Evolutionary conservation across 2,888 invertebrate species (phyloP).

Genomic region (Amorpha juglandis): DNA sequence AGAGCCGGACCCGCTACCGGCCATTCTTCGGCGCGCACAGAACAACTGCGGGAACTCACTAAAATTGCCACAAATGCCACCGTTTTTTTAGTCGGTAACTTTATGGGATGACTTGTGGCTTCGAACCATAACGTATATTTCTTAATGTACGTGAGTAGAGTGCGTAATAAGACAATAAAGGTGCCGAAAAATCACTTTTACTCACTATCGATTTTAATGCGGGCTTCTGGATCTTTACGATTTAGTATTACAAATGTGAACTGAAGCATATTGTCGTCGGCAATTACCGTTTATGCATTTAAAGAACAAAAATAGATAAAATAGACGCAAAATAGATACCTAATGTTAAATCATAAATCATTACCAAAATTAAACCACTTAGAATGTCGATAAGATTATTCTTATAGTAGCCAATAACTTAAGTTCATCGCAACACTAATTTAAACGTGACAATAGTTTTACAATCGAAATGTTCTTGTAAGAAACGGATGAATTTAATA

Average conservation of each 20-base stretch:
- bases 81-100: constrained; percentile 38
- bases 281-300: background rate
- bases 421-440: background rate
- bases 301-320: background rate
- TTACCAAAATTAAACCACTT: background rate
- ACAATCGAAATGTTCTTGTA: background rate
- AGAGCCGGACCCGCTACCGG: constrained; percentile 64
- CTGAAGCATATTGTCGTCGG: background rate
- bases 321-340: background rate
- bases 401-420: constrained; percentile 9
- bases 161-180: constrained; percentile 13
- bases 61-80: constrained; percentile 44
- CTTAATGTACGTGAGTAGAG: constrained; percentile 21
- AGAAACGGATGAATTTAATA: background rate
- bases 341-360: background rate
- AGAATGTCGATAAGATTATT: background rate
- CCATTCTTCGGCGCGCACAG: constrained; percentile 49
- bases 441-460: constrained; percentile 1
- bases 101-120: constrained; percentile 41
- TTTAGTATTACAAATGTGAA: background rate
- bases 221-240: background rate
- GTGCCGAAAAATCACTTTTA: constrained; percentile 21
- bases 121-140: constrained; percentile 27
- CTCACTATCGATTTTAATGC: constrained; percentile 16
- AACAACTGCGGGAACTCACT: constrained; percentile 43